These are phyloP conservation scores for Drosophila nigromelanica DNA, from an alignment of 1,140 invertebrate genomes.

Conservation along the genomic window DNA sequence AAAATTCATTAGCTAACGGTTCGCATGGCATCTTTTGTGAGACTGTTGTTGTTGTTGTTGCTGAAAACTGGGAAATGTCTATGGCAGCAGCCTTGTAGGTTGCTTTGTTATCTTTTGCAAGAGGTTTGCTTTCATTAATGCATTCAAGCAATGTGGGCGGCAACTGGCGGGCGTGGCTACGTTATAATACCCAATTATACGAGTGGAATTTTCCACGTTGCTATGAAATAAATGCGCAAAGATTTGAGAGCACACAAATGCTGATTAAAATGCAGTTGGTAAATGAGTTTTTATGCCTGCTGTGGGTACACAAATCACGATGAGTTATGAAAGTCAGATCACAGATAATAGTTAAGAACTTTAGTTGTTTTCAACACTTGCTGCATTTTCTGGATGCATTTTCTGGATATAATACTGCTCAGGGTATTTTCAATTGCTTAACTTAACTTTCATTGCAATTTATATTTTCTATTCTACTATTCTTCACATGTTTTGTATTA, in stretches of 20 bases:
- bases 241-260: neutral
- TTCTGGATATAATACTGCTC: no score
- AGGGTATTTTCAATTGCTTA: no score
- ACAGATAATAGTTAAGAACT: neutral
- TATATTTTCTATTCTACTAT: no score
- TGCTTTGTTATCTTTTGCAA: slow-evolving; percentile 8
- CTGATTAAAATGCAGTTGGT: slow-evolving; percentile 6
- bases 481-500: no score
- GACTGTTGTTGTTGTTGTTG: slow-evolving; percentile 3
- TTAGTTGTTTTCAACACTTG: no score
- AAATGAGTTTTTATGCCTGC: neutral
- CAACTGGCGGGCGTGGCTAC: neutral
- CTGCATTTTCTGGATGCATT: no score
- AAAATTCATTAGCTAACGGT: slow-evolving; percentile 66
- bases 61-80: slow-evolving; percentile 9
- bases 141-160: slow-evolving; percentile 23
- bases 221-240: slow-evolving; percentile 4
- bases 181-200: slow-evolving; percentile 8
- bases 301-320: neutral
- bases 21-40: slow-evolving; percentile 1
- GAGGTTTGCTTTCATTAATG: slow-evolving; percentile 20
- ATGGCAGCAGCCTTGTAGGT: slow-evolving; percentile 11
- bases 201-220: slow-evolving; percentile 1
- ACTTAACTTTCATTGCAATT: no score
- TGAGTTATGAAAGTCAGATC: neutral